A percentile compares a stretch with the other conserved stretches of the same genome.
Conservation (phyloP, 2,113 vertebrate species). For the Oenanthe oenanthe region DNA sequence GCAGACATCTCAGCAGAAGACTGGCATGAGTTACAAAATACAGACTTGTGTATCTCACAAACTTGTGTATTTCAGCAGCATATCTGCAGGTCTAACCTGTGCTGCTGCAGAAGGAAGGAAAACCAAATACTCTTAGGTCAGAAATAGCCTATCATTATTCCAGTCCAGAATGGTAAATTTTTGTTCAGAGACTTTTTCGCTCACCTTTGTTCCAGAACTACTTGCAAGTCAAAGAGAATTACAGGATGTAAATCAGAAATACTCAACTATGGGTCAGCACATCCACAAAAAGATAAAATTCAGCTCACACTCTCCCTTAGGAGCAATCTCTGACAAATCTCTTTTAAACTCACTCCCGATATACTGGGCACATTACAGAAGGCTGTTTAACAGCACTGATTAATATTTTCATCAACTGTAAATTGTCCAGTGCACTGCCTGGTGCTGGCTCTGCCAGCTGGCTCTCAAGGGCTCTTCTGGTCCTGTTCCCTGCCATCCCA, state of each 20-base stretch:
- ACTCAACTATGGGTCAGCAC: neutral
- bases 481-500: neutral
- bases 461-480: neutral
- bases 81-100: neutral
- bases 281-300: neutral
- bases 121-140: neutral
- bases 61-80: neutral
- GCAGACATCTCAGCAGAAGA: neutral
- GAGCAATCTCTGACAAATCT: slow-evolving; percentile 8
- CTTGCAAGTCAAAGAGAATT: slow-evolving; percentile 32
- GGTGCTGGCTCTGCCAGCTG: neutral
- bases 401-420: slow-evolving; percentile 22
- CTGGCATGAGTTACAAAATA: neutral
- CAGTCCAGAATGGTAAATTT: neutral
- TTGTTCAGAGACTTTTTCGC: slow-evolving; percentile 8
- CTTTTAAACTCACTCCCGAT: neutral
- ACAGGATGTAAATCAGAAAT: slow-evolving; percentile 18
- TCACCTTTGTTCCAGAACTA: neutral
- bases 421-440: neutral
- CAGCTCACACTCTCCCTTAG: neutral
- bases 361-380: neutral
- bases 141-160: neutral
- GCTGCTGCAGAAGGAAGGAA: neutral
- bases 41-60: neutral
- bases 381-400: slow-evolving; percentile 13